Base-by-base conservation (phyloP, 1,140 invertebrate genomes). In the Neodiprion pinetum region DNA sequence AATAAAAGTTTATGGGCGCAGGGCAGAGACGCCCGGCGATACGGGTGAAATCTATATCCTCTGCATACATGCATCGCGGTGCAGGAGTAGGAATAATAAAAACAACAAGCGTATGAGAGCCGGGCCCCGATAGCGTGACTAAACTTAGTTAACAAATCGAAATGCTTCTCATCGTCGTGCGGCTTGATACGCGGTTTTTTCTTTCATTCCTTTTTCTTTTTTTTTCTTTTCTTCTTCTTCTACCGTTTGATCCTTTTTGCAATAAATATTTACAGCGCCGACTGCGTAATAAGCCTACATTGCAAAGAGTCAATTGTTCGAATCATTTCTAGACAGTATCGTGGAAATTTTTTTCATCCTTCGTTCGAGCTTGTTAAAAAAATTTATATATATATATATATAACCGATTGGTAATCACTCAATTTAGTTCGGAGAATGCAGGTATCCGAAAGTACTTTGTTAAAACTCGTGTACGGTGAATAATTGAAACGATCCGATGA, bases 401-500 rank as follows among this genome's bases (percentile, higher is more conserved):
- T 40, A 40, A 40, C 5, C 5, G 28, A 40, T 40, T 40, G 28
- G 28, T 40, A 40, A 40, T 40, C 28, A 40, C 28, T 40, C 28
- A 40, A 40, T 40, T 40, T 4, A 40, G 28, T 40, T 40, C 28
- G 5, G 28, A 40, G 28, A 40, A 40, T 40, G 28, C 28, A 1
- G 28, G 28, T 40, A 40, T 3, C 28, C 2, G 5, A 40, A 40
- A 5, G 28, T 40, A 40, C 5, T 40, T 40, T 40, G 28, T 40
- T 40, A 40, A 40, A 61, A 61, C 53, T 3, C 11, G 53, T 12
- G 4, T 5, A 61, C n/a, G 11, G 53, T 0, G 53, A 61, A 61
- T 61, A 61, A 61, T 61, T 61, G 53, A 61, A 61, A 61, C 53
- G 53, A 12, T 61, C n/a, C 53, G 53, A 61, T 61, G n/a, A 61